phyloP scores from a whole-genome alignment of 2,797 vertebrate species.

The Helarctos malayanus region DNA sequence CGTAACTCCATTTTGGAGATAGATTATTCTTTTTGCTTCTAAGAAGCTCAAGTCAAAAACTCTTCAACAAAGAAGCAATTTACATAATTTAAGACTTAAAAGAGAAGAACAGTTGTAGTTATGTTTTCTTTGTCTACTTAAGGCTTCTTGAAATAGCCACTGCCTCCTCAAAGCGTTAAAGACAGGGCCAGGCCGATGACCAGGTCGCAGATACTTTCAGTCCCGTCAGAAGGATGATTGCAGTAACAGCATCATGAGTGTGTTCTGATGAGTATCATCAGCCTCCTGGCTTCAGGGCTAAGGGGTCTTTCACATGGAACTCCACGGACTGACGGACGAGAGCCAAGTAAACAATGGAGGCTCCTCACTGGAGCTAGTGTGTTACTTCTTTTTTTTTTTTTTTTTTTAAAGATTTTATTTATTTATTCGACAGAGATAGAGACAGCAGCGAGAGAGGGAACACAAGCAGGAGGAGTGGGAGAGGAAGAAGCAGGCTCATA shows the following conservation, averaged over 20 bases:
- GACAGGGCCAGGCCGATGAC: neutral
- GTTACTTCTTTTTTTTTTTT: neutral
- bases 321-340: fast-evolving
- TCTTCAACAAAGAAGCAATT: neutral
- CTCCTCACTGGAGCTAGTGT: neutral
- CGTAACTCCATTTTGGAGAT: neutral
- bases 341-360: neutral
- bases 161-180: neutral
- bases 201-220: neutral
- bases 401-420: no score
- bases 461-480: no score
- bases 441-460: no score
- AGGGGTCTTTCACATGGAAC: neutral
- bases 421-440: no score
- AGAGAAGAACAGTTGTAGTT: neutral
- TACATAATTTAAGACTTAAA: neutral
- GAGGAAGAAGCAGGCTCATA: no score
- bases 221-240: neutral
- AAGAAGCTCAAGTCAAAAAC: conserved; percentile 23
- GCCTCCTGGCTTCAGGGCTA: neutral
- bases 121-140: neutral
- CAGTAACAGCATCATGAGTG: neutral
- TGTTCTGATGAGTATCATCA: neutral
- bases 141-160: neutral
- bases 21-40: neutral